Base-by-base conservation (phyloP, 2,113 vertebrate genomes). In the Dicerorhinus sumatrensis region DNA sequence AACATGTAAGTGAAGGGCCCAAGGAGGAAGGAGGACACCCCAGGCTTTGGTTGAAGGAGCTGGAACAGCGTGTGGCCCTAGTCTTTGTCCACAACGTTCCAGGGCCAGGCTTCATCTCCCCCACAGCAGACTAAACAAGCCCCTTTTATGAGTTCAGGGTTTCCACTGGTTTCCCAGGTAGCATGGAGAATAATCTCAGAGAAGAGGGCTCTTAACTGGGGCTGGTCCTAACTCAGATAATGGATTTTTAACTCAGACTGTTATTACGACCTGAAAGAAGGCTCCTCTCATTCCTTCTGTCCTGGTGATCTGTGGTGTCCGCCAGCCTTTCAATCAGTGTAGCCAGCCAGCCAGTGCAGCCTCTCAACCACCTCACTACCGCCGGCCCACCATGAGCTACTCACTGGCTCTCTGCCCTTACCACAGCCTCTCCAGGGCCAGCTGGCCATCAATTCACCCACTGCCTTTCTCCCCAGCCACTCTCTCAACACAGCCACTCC, bases 1-100 rank as follows among this genome's bases (percentile, higher is more conserved):
- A 99, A 99, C 97, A 99, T 99, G 99, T 99, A 98, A 99, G 99
- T 92, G 51, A 73, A 93, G 46, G 14, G 23, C 0, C 0, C 56
- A 0, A 1, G 62, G 80, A 70, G 39, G 73, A 6, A 25, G 27
- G 39, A 20, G 27, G 39, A n/a, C 7, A 8, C 9, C n/a, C 39
- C 14, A 67, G n/a, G 48, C 29, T 93, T 62, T 10, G 29, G 12
- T 1, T 18, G 17, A 39, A 85, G 48, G 12, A 48, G 83, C 16
- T 14, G 25, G 54, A 33, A 60, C 10, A 23, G 46, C 0, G 0
- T 27, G 21, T 48, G 56, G 58, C 10, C 33, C 27, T 46, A 29
- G 80, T 65, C 36, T 75, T 39, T 33, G 42, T 9, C 79, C 46
- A 33, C 27, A 63, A 70, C 3, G 21, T 14, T 51, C 27, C 11